Evolutionary conservation across 1,140 invertebrate species (phyloP).

Genomic region (Euglossa dilemma): DNA sequence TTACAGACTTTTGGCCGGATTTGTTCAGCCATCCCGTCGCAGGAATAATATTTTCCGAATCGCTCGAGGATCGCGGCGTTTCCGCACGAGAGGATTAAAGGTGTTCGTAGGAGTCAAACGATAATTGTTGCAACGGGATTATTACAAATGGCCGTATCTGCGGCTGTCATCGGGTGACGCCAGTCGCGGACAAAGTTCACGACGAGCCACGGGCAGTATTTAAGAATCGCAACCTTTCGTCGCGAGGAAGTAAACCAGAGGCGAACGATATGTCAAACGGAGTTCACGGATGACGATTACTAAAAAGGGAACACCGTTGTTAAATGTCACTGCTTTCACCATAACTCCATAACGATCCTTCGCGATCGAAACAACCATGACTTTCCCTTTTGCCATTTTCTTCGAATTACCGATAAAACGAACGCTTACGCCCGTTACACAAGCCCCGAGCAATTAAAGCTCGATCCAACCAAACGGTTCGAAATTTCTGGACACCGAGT

Average conservation of each 20-base stretch:
- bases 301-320: background rate
- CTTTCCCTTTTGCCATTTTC: background rate
- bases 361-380: background rate
- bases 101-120: too few relatives aligned
- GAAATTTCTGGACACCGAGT: too few relatives aligned
- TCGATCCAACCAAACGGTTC: too few relatives aligned
- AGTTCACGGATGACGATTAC: constrained; percentile 20
- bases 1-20: background rate
- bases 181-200: background rate
- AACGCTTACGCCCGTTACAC: too few relatives aligned
- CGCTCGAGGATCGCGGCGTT: too few relatives aligned
- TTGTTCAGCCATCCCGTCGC: background rate
- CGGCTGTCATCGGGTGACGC: background rate
- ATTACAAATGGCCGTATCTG: background rate
- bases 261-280: constrained; percentile 25
- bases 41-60: constrained; percentile 5
- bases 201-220: constrained; percentile 3
- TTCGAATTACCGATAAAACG: background rate
- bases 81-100: too few relatives aligned
- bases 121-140: too few relatives aligned
- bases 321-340: constrained; percentile 37
- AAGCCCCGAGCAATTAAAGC: background rate
- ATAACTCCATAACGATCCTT: background rate
- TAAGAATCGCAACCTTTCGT: constrained; percentile 7
- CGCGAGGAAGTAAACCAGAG: background rate